These are phyloP conservation scores for Myiagra hebetior DNA, from an alignment of 2,113 vertebrate genomes.

Conservation along the genomic window DNA sequence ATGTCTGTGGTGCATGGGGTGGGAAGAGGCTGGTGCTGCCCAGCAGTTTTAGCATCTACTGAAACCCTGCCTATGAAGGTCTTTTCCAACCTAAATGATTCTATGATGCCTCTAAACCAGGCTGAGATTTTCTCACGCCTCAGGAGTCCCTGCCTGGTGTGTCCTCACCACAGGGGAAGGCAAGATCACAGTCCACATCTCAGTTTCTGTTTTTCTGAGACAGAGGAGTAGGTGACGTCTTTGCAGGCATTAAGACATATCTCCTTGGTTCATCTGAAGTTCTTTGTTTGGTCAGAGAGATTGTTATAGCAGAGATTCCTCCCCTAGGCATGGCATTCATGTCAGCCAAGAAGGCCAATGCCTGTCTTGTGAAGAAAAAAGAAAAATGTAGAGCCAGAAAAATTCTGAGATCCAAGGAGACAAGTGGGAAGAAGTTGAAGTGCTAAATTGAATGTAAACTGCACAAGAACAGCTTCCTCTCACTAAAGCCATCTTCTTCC, in stretches of 20 bases:
- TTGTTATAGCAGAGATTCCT: neutral
- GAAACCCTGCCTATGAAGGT: neutral
- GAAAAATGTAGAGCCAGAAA: neutral
- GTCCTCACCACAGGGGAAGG: neutral
- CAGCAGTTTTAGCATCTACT: neutral
- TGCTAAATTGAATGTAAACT: neutral
- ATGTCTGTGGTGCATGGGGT: rapidly evolving
- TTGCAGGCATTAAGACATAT: neutral
- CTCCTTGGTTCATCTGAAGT: neutral
- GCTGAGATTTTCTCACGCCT: neutral
- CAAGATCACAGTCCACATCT: neutral
- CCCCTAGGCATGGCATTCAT: neutral
- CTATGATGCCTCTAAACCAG: neutral
- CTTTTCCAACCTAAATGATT: neutral
- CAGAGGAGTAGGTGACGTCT: neutral
- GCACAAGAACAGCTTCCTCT: neutral
- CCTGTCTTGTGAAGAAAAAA: neutral
- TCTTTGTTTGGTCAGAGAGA: neutral
- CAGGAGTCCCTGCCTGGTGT: rapidly evolving
- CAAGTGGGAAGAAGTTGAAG: neutral
- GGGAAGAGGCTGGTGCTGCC: neutral
- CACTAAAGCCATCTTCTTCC: neutral
- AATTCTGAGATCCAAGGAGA: neutral
- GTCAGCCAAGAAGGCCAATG: neutral
- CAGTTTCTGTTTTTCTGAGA: neutral